Percentiles rank a stretch among this genome's conserved stretches.
These are phyloP conservation scores for Alca torda DNA, from an alignment of 2,797 vertebrate genomes.

Conservation along the genomic window DNA sequence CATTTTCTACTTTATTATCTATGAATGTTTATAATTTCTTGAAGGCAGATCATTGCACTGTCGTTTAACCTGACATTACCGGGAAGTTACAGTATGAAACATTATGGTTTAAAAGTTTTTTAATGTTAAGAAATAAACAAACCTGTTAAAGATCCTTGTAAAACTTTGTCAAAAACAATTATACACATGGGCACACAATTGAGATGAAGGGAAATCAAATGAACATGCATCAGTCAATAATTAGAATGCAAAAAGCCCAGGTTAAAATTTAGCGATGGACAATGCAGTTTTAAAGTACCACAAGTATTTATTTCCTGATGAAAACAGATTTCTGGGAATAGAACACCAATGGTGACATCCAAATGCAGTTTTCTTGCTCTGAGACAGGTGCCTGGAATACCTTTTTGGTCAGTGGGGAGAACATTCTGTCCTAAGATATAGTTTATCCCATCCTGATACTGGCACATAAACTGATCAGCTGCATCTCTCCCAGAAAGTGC, in stretches of 20 bases:
- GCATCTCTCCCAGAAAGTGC: neutral
- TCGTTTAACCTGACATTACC: neutral
- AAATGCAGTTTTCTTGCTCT: neutral
- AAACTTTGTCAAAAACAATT: neutral
- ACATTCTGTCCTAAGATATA: neutral
- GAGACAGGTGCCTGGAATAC: neutral
- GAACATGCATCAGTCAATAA: neutral
- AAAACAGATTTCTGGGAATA: neutral
- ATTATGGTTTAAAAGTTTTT: neutral
- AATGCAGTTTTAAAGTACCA: neutral
- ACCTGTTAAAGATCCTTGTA: neutral
- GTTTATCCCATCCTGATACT: neutral
- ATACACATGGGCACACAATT: neutral
- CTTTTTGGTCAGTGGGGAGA: neutral
- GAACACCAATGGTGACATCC: neutral
- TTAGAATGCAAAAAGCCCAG: neutral
- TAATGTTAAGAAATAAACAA: neutral
- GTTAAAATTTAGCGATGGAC: neutral
- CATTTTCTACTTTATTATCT: neutral
- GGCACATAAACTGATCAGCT: neutral
- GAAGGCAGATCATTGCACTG: neutral
- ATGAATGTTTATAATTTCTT: neutral
- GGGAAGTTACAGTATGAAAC: neutral
- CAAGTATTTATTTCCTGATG: neutral
- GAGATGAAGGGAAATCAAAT: neutral